Percentiles rank a stretch among this genome's conserved stretches.
These are phyloP conservation scores for Eurois occulta DNA, from an alignment of 2,888 invertebrate species.

Conservation along the genomic window DNA sequence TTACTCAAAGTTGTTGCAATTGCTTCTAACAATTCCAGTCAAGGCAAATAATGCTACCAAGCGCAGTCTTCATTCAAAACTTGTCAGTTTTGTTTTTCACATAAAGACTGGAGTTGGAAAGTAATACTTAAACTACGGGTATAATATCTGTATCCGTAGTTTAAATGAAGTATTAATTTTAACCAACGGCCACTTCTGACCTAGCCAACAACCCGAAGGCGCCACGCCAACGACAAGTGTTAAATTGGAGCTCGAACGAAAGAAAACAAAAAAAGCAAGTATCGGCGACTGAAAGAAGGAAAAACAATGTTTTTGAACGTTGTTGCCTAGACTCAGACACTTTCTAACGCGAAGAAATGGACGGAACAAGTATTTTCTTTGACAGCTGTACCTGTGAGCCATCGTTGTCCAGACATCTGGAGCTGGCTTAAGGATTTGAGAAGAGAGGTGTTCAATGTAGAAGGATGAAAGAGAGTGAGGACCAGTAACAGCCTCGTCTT, in stretches of 20 bases:
- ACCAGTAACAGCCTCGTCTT: not conserved
- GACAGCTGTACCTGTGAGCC: not conserved
- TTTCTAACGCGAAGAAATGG: slow-evolving; percentile 55
- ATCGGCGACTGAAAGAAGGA: slow-evolving; percentile 62
- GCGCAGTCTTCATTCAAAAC: not conserved
- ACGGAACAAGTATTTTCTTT: slow-evolving; percentile 23
- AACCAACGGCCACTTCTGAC: slow-evolving; percentile 54
- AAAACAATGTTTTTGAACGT: slow-evolving; percentile 56
- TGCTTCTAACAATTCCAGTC: not conserved
- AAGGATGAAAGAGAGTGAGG: not conserved
- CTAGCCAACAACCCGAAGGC: slow-evolving; percentile 64
- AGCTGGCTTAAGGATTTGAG: not conserved
- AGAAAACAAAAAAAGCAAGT: slow-evolving; percentile 67
- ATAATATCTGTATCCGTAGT: no score
- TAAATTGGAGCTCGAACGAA: slow-evolving; percentile 77
- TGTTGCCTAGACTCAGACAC: slow-evolving; percentile 61
- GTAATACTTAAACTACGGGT: not conserved
- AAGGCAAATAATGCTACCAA: not conserved
- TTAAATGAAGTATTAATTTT: no score
- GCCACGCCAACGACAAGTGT: slow-evolving; percentile 81
- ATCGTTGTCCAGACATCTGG: not conserved
- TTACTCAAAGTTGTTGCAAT: not conserved
- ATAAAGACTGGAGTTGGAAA: not conserved
- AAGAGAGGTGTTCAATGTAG: not conserved
- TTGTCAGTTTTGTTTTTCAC: not conserved